A percentile compares a stretch with the other conserved stretches of the same genome.
Conservation (phyloP, 2,888 invertebrate species). For the Melinaea marsaeus region DNA sequence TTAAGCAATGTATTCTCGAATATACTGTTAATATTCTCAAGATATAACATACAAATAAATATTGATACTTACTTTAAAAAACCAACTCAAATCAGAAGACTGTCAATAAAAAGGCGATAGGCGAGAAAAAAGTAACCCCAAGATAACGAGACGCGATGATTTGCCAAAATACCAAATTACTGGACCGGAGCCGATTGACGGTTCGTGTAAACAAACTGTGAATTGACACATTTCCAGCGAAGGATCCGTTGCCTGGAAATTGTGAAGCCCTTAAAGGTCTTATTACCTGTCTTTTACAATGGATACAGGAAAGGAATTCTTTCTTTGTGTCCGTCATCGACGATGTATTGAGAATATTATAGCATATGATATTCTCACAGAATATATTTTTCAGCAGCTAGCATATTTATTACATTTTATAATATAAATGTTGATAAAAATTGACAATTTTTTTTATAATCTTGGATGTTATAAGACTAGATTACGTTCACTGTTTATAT, state of each 20-base stretch:
- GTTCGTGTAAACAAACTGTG: constrained; percentile 29
- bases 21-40: no score
- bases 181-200: constrained; percentile 25
- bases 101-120: neutral
- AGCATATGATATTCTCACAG: no score
- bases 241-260: neutral
- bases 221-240: constrained; percentile 25
- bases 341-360: no score
- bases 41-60: neutral
- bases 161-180: constrained; percentile 31
- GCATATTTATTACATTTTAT: no score
- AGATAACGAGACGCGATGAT: constrained; percentile 27
- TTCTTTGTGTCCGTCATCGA: neutral
- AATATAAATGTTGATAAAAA: no score
- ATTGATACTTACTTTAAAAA: neutral
- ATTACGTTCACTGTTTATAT: no score
- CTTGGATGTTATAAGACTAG: no score
- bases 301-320: neutral
- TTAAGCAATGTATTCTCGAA: no score
- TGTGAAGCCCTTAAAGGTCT: constrained; percentile 5
- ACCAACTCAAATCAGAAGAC: neutral
- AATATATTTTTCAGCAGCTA: no score
- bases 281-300: constrained; percentile 2
- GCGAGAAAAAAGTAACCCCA: neutral
- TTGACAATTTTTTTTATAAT: no score